phyloP scores from a whole-genome alignment of 1,140 invertebrate genomes.

The Heliconius himera region DNA sequence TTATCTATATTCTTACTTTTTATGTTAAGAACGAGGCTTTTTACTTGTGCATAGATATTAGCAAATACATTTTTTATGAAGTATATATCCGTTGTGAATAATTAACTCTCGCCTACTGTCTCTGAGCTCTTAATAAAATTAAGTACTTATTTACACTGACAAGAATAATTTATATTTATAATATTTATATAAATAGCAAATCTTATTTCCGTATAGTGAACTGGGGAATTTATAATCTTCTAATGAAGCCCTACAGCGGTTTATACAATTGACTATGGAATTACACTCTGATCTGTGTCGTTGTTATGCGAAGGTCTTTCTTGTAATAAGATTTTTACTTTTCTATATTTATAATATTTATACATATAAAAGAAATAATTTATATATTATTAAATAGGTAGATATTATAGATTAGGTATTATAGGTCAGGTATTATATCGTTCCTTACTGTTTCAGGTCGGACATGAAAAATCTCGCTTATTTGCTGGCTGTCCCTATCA shows the following conservation, averaged over 20 bases:
- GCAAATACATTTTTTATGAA: too few species aligned
- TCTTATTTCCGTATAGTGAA: constrained; percentile 6
- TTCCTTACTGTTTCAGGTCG: constrained; percentile 69
- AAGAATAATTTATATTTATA: neutral
- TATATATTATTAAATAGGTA: neutral
- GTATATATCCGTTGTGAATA: too few species aligned
- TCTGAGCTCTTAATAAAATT: neutral
- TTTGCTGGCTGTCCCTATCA: constrained; percentile 81
- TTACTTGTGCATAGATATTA: too few species aligned
- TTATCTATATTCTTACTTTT: too few species aligned
- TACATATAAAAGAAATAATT: neutral
- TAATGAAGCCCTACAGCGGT: constrained; percentile 14
- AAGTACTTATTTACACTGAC: neutral
- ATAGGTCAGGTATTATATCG: neutral
- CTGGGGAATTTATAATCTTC: constrained; percentile 14
- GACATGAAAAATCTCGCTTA: constrained; percentile 82
- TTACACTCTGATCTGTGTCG: constrained; percentile 27
- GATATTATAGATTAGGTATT: too few species aligned
- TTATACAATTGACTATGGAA: constrained; percentile 24
- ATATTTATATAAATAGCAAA: constrained; percentile 1
- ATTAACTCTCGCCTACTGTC: too few species aligned
- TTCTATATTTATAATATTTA: too few species aligned
- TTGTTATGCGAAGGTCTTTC: constrained; percentile 4
- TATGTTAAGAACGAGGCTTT: too few species aligned
- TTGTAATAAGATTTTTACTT: neutral